Conservation (phyloP, 2,888 invertebrate genomes). For the Gnatocerus cornutus region DNA sequence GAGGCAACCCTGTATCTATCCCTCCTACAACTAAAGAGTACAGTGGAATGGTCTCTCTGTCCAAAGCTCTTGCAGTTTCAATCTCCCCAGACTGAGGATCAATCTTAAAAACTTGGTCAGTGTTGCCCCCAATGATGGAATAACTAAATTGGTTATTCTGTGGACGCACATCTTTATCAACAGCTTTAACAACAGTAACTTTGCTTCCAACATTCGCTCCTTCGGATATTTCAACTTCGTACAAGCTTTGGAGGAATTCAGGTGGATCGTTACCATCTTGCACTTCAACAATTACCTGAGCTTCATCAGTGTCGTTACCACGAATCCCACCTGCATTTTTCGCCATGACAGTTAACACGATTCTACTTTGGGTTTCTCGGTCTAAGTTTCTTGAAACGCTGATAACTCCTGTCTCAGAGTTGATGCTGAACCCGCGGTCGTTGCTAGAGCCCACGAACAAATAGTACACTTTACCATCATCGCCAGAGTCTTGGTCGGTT, state of each 20-base stretch:
- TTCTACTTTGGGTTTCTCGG: slow-evolving; percentile 90
- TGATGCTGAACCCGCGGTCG: slow-evolving; percentile 91
- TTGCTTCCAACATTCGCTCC: slow-evolving; percentile 83
- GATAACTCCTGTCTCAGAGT: slow-evolving; percentile 88
- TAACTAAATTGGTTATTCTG: slow-evolving; percentile 95
- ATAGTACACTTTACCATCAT: slow-evolving; percentile 91
- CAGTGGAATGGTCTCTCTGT: slow-evolving; percentile 84
- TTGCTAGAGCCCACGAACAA: slow-evolving; percentile 95
- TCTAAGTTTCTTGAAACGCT: slow-evolving; percentile 88
- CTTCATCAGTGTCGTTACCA: slow-evolving; percentile 96
- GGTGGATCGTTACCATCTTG: slow-evolving; percentile 98
- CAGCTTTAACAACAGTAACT: slow-evolving; percentile 86
- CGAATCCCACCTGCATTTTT: slow-evolving; percentile 95
- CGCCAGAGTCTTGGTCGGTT: slow-evolving; percentile 90
- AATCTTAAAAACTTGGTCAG: slow-evolving; percentile 88
- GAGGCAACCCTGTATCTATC: slow-evolving; percentile 90
- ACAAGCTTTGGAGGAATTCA: slow-evolving; percentile 86
- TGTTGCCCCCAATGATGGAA: slow-evolving; percentile 89
- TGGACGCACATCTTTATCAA: slow-evolving; percentile 92
- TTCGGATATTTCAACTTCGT: slow-evolving; percentile 88
- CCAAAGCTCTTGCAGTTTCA: slow-evolving; percentile 83
- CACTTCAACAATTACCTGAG: slow-evolving; percentile 93
- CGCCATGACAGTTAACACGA: slow-evolving; percentile 92
- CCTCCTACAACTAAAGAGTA: slow-evolving; percentile 89
- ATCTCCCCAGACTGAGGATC: slow-evolving; percentile 91